A percentile compares a stretch with the other conserved stretches of the same genome.
These are phyloP conservation scores for Morinoia aosen DNA, from an alignment of 2,888 invertebrate genomes.

Conservation along the genomic window DNA sequence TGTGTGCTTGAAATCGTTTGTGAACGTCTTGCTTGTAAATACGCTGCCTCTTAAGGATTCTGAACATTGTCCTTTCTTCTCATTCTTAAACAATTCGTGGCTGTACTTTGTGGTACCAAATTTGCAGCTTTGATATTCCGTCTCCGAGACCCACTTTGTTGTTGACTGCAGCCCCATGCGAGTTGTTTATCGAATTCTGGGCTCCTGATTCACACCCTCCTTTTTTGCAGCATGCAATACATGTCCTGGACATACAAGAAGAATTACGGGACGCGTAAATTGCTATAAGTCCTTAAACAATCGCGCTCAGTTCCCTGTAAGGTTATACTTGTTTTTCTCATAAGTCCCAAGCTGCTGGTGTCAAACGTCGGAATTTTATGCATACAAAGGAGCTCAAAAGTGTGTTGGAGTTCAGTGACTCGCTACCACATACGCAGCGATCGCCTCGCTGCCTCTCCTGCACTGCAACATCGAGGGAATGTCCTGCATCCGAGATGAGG, in stretches of 20 bases:
- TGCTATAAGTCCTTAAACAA: neutral
- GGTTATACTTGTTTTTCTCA: neutral
- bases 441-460: neutral
- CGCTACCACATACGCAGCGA: neutral
- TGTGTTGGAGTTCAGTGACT: neutral
- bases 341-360: neutral
- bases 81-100: neutral
- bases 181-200: neutral
- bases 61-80: neutral
- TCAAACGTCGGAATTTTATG: slow-evolving; percentile 9
- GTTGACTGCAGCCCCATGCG: neutral
- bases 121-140: neutral
- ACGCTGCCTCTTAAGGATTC: neutral
- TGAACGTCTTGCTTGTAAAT: neutral
- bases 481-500: neutral
- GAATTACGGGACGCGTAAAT: neutral
- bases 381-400: neutral
- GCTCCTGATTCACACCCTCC: neutral
- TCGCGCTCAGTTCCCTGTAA: neutral
- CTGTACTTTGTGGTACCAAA: neutral
- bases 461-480: neutral
- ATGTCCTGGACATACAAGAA: neutral
- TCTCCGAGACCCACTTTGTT: neutral
- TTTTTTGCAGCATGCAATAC: neutral
- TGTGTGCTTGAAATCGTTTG: neutral